Conservation (phyloP, 2,113 vertebrate genomes). For the Sylvilagus bachmani region DNA sequence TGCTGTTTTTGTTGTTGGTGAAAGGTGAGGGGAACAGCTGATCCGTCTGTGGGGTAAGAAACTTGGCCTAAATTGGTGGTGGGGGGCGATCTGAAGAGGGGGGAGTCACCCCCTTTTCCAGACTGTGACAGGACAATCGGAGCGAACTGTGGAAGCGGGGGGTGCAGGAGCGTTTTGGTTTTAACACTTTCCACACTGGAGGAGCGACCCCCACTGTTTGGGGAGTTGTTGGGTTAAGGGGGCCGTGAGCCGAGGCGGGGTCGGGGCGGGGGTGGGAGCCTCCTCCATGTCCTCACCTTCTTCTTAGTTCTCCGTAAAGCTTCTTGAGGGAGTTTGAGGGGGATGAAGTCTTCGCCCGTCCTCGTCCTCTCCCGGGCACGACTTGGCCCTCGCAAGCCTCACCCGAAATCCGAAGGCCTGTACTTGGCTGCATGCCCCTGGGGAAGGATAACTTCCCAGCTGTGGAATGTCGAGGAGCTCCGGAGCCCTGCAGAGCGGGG, state of each 20-base stretch:
- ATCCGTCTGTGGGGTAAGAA: slow-evolving; percentile 87
- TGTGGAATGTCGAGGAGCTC: slow-evolving; percentile 34
- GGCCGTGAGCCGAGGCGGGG: background rate
- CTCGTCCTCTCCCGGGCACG: slow-evolving; percentile 18
- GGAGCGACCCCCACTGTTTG: slow-evolving; percentile 45
- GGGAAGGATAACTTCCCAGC: background rate
- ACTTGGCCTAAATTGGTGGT: slow-evolving; percentile 79
- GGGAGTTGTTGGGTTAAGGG: slow-evolving; percentile 60
- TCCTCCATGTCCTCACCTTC: background rate
- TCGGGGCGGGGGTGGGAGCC: too few species aligned
- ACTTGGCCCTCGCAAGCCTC: slow-evolving; percentile 27
- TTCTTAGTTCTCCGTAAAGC: background rate
- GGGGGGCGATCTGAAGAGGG: slow-evolving; percentile 16
- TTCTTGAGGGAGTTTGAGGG: background rate
- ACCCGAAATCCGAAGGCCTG: slow-evolving; percentile 42
- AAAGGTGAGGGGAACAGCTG: slow-evolving; percentile 88
- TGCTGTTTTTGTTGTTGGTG: slow-evolving; percentile 88
- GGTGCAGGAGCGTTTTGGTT: background rate
- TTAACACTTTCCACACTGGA: slow-evolving; percentile 59
- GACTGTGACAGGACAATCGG: slow-evolving; percentile 18
- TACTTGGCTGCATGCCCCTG: background rate
- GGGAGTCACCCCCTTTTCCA: slow-evolving; percentile 27
- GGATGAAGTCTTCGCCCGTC: slow-evolving; percentile 29
- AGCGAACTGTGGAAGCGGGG: background rate
- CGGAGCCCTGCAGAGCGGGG: background rate